Conservation (phyloP, 2,113 vertebrate genomes). For the Corythornis vintsioides region DNA sequence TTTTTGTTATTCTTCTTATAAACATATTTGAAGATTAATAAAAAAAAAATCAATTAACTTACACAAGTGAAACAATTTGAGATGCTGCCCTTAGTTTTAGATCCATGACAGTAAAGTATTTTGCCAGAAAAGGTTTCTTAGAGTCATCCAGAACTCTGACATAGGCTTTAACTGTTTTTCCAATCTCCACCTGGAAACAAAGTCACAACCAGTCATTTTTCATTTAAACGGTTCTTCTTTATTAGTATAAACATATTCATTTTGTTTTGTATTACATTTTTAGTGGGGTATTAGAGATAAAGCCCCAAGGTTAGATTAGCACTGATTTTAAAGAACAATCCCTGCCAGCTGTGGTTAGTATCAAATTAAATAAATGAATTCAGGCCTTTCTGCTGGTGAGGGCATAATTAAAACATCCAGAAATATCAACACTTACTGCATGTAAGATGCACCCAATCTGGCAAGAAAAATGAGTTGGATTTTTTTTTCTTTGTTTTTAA, state of each 20-base stretch:
- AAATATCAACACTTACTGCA: not conserved
- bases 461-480: not conserved
- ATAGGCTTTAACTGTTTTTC: conserved; percentile 87
- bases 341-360: not conserved
- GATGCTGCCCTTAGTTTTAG: conserved; percentile 88
- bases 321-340: not conserved
- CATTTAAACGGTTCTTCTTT: not conserved
- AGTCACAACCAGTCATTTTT: not conserved
- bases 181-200: conserved; percentile 91
- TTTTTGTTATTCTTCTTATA: not conserved
- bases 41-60: conserved; percentile 63
- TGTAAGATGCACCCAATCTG: not conserved
- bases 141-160: conserved; percentile 89
- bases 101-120: conserved; percentile 89
- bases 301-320: not conserved
- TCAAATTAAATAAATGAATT: not conserved
- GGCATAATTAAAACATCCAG: conserved; percentile 34
- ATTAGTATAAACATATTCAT: not conserved
- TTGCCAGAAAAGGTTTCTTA: conserved; percentile 89
- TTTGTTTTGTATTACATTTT: not conserved
- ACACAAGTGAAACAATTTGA: conserved; percentile 88
- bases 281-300: not conserved
- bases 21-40: not conserved
- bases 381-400: conserved; percentile 3
- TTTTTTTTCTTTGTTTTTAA: not conserved